Percentiles rank a stretch among this genome's conserved stretches.
These are phyloP conservation scores for Choreutis nemorana DNA, from an alignment of 2,888 invertebrate species.

Conservation along the genomic window DNA sequence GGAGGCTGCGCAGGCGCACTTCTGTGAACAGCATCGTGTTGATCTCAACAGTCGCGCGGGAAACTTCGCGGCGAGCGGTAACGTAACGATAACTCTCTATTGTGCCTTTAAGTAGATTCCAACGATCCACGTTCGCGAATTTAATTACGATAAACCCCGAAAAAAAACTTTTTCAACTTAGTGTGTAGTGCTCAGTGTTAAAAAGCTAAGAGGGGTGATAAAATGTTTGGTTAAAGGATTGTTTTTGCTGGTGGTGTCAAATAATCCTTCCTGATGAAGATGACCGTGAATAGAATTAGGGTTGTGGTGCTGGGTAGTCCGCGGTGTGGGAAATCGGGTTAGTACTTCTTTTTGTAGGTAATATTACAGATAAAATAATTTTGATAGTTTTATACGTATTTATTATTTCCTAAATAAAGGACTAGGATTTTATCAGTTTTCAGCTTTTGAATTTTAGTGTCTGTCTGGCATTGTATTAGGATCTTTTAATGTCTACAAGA, in stretches of 20 bases:
- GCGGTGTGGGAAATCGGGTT: conserved; percentile 82
- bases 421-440: no score
- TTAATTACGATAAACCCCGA: conserved; percentile 49
- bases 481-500: no score
- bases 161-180: no score
- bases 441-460: no score
- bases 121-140: conserved; percentile 32
- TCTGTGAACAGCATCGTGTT: conserved; percentile 21
- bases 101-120: conserved; percentile 6
- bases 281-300: conserved; percentile 82
- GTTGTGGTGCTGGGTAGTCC: conserved; percentile 82
- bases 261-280: conserved; percentile 62
- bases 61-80: conserved; percentile 41
- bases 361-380: no score
- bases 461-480: no score
- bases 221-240: conserved; percentile 34
- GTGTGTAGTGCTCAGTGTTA: no score
- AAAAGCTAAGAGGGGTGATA: no score
- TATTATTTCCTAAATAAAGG: no score
- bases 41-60: conserved; percentile 50
- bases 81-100: conserved; percentile 16
- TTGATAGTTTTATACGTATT: no score
- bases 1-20: conserved; percentile 28
- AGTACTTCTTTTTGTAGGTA: conserved; percentile 45
- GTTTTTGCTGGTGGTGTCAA: conserved; percentile 19